Conservation (phyloP, 1,140 invertebrate genomes). For the Cepaea nemoralis region DNA sequence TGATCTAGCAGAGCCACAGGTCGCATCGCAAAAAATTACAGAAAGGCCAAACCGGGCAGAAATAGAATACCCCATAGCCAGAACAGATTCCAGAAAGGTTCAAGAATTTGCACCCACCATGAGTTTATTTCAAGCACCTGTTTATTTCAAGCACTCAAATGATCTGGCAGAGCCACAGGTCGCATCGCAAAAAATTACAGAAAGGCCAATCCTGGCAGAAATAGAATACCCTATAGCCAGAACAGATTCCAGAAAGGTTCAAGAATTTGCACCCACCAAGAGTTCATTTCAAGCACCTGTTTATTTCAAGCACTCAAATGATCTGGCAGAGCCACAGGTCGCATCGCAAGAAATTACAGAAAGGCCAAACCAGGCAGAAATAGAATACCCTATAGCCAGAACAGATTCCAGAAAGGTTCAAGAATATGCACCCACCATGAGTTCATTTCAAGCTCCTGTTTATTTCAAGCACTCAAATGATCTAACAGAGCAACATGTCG, state of each 20-base stretch:
- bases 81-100: not conserved
- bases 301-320: too few relatives aligned
- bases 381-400: slow-evolving; percentile 4
- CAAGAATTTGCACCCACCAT: not conserved
- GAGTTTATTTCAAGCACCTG: not conserved
- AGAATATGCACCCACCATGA: not conserved
- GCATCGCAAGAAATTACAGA: too few relatives aligned
- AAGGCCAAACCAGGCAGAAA: too few relatives aligned
- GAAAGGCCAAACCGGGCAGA: too few relatives aligned
- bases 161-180: too few relatives aligned
- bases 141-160: too few relatives aligned
- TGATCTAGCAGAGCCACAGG: too few relatives aligned
- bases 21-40: too few relatives aligned
- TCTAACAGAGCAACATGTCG: too few relatives aligned
- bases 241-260: not conserved
- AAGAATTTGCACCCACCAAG: not conserved
- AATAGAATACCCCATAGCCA: not conserved
- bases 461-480: too few relatives aligned
- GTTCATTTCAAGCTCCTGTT: not conserved
- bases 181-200: too few relatives aligned
- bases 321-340: too few relatives aligned
- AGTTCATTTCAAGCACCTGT: not conserved
- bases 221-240: not conserved
- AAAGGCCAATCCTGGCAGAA: not conserved
- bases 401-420: not conserved